These are phyloP conservation scores for Coreius guichenoti DNA, from an alignment of 2,797 vertebrate genomes.

Conservation along the genomic window DNA sequence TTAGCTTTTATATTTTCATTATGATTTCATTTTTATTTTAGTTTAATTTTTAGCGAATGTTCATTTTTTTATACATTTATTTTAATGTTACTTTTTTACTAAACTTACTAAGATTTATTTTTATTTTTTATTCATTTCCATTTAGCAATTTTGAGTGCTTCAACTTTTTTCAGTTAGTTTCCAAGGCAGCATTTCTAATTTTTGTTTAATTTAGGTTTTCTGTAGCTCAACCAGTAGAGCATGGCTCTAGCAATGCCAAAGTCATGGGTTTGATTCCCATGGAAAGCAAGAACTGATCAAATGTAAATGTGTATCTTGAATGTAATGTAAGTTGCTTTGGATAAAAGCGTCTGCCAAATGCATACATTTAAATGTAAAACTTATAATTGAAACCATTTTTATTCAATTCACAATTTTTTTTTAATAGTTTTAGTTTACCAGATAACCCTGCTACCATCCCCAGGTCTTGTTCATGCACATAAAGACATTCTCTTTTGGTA, in stretches of 20 bases:
- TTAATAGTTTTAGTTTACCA: background rate
- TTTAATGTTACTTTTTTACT: too few relatives aligned
- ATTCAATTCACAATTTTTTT: background rate
- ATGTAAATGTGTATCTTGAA: background rate
- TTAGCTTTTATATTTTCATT: background rate
- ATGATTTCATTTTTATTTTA: background rate
- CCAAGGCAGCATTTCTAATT: background rate
- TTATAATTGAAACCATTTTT: too few relatives aligned
- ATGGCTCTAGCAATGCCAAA: background rate
- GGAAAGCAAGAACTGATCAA: background rate
- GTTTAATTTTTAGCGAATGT: background rate
- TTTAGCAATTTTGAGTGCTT: background rate
- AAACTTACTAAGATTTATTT: background rate
- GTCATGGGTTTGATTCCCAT: background rate
- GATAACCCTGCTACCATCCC: background rate
- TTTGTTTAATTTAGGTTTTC: background rate
- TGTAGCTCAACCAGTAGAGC: background rate
- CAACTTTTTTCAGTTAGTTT: background rate
- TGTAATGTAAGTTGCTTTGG: background rate
- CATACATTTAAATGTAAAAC: background rate
- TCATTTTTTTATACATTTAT: background rate
- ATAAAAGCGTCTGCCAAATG: background rate
- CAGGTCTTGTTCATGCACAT: background rate
- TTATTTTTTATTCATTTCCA: background rate
- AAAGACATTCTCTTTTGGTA: slow-evolving; percentile 55